Evolutionary conservation across 2,888 invertebrate species (phyloP), one percentile per base, ranked within the genome.

Genomic region (Tinea semifulvella): DNA sequence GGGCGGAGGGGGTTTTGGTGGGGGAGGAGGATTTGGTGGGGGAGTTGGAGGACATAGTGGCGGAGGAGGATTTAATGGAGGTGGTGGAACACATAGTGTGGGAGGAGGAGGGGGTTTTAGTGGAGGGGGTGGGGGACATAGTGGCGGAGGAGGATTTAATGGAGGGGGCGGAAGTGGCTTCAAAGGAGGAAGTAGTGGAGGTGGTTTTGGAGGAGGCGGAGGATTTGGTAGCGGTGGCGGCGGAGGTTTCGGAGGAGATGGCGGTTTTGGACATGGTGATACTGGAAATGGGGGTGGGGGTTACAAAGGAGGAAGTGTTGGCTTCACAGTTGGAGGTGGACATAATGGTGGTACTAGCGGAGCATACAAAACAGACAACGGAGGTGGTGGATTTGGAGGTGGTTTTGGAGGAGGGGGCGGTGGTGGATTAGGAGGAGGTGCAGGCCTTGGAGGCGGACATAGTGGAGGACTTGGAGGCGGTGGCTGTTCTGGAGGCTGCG

Each of bases 1-100:
- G 13, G 58, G 57, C 18, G 58, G 58, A 39, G 56, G 51, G 44
- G 54, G 57, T 6, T 53, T 58, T 52, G 51, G 49, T 25, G 53
- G 51, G 22, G 35, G 31, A 13, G 47, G 46, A 13, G 51, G 45
- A 17, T 62, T 60, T 47, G 65, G 68, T 13, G 48, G 47, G 19
- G 48, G 49, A 27, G 39, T 47, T 18, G 48, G 49, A 5, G 51
- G 51, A n/a, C n/a, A n/a, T n/a, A n/a, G n/a, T 5, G 47, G 48
- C 22, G 44, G 44, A n/a, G 51, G 47, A 10, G 52, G 54, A 10
- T 51, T 52, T 10, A 47, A 49, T 27, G 44, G 47, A 43, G 55
- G 54, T 22, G 52, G 52, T 6, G 49, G 53, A 19, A 48, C 48
- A n/a, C n/a, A n/a, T n/a, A 20, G n/a, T 20, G n/a, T 16, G 45